Base-by-base conservation (phyloP, 2,888 invertebrate species). In the Pachliopta kotzebuea region DNA sequence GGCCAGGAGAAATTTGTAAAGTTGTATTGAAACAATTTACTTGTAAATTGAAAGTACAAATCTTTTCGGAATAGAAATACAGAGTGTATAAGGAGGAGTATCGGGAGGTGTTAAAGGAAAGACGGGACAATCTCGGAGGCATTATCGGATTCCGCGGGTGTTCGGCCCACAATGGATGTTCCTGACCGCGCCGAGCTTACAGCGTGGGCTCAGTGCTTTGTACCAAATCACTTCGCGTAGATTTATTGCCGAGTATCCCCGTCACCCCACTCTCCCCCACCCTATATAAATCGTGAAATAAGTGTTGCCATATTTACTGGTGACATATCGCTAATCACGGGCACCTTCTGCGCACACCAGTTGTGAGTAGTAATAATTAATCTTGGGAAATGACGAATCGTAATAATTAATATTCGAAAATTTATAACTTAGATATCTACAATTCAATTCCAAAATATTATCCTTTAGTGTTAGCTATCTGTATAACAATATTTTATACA, bases 301-400 rank as follows among this genome's bases (percentile, higher is more conserved):
- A 90, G 89, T 90, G 89, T 90, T 88, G 84, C 88, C 89, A 90
- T 90, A 90, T 90, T 91, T 90, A 90, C 87, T 76, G 83, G 88
- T 89, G 90, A 90, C 88, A 87, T 88, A 81, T 88, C 83, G 86
- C 88, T 87, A 88, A 89, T 89, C 88, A 85, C 80, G 71, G 81
- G 78, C 78, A 81, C 87, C 88, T 87, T 84, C 86, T 88, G 88
- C 71, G 79, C 76, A 79, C 80, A 78, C 78, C 81, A 81, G 79
- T 85, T 78, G 75, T 68, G 73, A 76, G 66, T 88, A 86, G 88
- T 88, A 85, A 88, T 88, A 81, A 89, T 85, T 88, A 89, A 90
- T 89, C 87, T 80, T 76, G 76, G 77, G 75, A 80, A 77, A 79
- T 88, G 90, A 90, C 77, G 87, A 85, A 87, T 88, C 72, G 84